Percentiles rank a stretch among this genome's conserved stretches.
These are phyloP conservation scores for Hemiscyllium ocellatum DNA, from an alignment of 2,113 vertebrate genomes.

Conservation along the genomic window DNA sequence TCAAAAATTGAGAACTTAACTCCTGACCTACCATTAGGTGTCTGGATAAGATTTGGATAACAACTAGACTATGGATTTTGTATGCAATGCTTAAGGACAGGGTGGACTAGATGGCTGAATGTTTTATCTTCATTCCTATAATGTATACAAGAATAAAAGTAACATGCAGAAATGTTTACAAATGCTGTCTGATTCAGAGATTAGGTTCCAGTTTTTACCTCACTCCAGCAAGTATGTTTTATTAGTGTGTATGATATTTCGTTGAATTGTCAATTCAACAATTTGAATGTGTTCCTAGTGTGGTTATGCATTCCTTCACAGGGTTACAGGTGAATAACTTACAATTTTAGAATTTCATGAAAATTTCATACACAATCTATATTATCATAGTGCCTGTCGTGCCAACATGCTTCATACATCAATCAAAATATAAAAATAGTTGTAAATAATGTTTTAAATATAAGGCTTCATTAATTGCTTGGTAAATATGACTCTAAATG, in stretches of 20 bases:
- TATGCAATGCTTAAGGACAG: conserved; percentile 1
- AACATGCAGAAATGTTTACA: not conserved
- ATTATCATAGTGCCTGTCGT: not conserved
- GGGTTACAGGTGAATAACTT: not conserved
- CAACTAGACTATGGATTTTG: not conserved
- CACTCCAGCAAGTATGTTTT: not conserved
- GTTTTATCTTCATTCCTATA: not conserved
- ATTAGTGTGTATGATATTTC: not conserved
- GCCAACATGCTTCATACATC: not conserved
- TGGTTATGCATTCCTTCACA: not conserved
- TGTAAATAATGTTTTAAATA: conserved; percentile 5
- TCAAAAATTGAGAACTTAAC: not conserved
- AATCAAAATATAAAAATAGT: not conserved
- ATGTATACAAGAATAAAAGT: conserved; percentile 7
- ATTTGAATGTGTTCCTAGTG: not conserved
- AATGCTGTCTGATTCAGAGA: conserved; percentile 22
- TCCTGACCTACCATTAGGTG: not conserved
- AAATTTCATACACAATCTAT: conserved; percentile 1
- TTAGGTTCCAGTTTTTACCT: conserved; percentile 13
- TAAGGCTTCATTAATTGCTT: not conserved
- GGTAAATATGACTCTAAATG: conserved; percentile 7
- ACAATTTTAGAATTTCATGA: not conserved
- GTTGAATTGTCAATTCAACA: not conserved
- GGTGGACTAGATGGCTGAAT: not conserved
- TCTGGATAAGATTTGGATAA: not conserved